Conservation (phyloP, 2,888 invertebrate species). For the Drosophila limbata region DNA sequence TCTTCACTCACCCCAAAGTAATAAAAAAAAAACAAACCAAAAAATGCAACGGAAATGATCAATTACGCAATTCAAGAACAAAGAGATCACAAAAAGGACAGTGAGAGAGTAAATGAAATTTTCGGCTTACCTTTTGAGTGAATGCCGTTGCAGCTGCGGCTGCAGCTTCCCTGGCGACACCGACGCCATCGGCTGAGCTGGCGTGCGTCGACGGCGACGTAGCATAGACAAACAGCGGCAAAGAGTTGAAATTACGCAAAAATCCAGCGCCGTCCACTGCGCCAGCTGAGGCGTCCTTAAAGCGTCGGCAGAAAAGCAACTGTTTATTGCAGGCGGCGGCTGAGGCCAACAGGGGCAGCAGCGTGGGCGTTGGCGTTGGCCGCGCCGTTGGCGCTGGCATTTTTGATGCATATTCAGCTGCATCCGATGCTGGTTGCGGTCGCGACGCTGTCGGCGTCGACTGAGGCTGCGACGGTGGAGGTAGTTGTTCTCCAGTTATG, state of each 20-base stretch:
- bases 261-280: conserved; percentile 57
- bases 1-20: neutral
- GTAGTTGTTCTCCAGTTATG: conserved; percentile 24
- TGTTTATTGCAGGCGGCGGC: conserved; percentile 73
- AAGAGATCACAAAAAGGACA: conserved; percentile 13
- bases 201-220: conserved; percentile 82
- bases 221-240: conserved; percentile 82
- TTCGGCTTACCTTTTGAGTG: conserved; percentile 65
- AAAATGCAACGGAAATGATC: conserved; percentile 69
- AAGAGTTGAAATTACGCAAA: conserved; percentile 81
- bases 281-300: conserved; percentile 70
- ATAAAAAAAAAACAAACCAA: conserved; percentile 1
- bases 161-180: conserved; percentile 78
- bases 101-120: conserved; percentile 2
- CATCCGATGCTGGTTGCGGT: conserved; percentile 19
- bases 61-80: conserved; percentile 70
- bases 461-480: conserved; percentile 12
- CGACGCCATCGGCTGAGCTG: conserved; percentile 82
- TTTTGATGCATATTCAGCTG: conserved; percentile 12
- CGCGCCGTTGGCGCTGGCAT: conserved; percentile 37
- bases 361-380: conserved; percentile 49
- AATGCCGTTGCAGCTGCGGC: conserved; percentile 62
- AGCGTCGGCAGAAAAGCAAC: conserved; percentile 81
- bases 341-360: conserved; percentile 62
- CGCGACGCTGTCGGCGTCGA: conserved; percentile 17